These are phyloP conservation scores for Synergus laeviventris DNA, from an alignment of 2,888 invertebrate genomes.

Conservation along the genomic window DNA sequence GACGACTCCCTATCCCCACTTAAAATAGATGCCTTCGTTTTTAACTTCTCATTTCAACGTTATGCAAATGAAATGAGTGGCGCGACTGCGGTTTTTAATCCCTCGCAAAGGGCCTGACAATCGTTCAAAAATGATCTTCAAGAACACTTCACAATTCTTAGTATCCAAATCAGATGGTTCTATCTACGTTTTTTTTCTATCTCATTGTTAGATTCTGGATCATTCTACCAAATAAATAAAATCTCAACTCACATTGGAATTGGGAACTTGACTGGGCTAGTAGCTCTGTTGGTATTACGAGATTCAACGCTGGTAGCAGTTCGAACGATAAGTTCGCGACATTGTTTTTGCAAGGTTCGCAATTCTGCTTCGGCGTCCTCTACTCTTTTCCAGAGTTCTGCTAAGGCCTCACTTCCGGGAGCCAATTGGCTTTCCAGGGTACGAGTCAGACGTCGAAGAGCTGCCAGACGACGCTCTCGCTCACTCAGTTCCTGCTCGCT, in stretches of 20 bases:
- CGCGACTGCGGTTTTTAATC: constrained; percentile 54
- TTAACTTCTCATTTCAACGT: constrained; percentile 65
- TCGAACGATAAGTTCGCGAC: constrained; percentile 81
- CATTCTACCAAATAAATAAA: neutral
- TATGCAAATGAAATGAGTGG: constrained; percentile 64
- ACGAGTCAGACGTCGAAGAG: constrained; percentile 82
- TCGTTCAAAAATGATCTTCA: constrained; percentile 43
- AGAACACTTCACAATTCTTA: constrained; percentile 33
- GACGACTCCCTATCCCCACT: constrained; percentile 56
- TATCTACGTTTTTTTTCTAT: too few species aligned
- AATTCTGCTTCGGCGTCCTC: constrained; percentile 85
- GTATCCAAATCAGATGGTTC: neutral
- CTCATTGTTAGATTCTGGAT: too few species aligned
- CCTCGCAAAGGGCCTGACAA: constrained; percentile 49
- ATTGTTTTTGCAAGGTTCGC: constrained; percentile 82
- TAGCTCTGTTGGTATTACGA: constrained; percentile 56
- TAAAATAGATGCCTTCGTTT: constrained; percentile 67
- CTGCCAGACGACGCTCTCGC: constrained; percentile 83
- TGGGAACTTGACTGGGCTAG: constrained; percentile 50
- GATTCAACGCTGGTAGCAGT: constrained; percentile 78
- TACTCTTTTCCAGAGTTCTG: constrained; percentile 83
- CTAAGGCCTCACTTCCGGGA: constrained; percentile 82
- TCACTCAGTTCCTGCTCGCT: constrained; percentile 82
- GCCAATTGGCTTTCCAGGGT: constrained; percentile 83
- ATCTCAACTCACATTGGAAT: constrained; percentile 66